These are phyloP conservation scores for Oxyura jamaicensis DNA, from an alignment of 2,113 vertebrate genomes.

Conservation along the genomic window DNA sequence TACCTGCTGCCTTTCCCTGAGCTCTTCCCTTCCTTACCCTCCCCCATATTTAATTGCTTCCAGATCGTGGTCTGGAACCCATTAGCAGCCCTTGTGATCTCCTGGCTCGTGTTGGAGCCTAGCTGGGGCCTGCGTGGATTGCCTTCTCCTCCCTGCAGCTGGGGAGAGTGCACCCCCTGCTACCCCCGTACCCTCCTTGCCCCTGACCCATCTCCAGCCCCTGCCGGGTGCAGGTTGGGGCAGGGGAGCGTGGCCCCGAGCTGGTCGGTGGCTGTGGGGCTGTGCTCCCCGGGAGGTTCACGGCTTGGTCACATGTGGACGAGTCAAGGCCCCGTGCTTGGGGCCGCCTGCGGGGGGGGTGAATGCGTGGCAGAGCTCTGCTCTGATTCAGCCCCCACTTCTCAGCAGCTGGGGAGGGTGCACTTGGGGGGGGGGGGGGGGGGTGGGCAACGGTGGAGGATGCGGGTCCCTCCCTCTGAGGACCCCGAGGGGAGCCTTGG, in stretches of 20 bases:
- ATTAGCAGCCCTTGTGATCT: neutral
- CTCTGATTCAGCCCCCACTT: neutral
- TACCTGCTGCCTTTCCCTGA: neutral
- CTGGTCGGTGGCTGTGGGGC: too few relatives aligned
- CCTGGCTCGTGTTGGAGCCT: neutral
- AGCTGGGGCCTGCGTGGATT: neutral
- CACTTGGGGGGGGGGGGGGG: neutral
- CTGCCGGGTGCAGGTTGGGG: too few relatives aligned
- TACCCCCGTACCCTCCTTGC: neutral
- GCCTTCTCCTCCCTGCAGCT: rapidly evolving
- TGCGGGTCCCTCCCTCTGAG: rapidly evolving
- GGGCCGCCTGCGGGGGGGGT: neutral
- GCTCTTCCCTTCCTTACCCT: neutral
- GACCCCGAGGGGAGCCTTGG: neutral
- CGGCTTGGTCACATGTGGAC: rapidly evolving
- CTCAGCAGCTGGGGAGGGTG: neutral
- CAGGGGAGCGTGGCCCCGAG: neutral
- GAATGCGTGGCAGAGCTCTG: rapidly evolving
- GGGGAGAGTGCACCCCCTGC: too few relatives aligned
- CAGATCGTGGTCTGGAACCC: rapidly evolving
- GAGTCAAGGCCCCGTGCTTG: slow-evolving; percentile 22
- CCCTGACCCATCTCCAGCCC: neutral
- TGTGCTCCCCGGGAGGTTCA: neutral
- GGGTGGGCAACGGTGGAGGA: rapidly evolving
- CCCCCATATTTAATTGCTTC: neutral